Percentiles rank a stretch among this genome's conserved stretches.
These are phyloP conservation scores for Camelus dromedarius DNA, from an alignment of 2,113 vertebrate species.

Conservation along the genomic window DNA sequence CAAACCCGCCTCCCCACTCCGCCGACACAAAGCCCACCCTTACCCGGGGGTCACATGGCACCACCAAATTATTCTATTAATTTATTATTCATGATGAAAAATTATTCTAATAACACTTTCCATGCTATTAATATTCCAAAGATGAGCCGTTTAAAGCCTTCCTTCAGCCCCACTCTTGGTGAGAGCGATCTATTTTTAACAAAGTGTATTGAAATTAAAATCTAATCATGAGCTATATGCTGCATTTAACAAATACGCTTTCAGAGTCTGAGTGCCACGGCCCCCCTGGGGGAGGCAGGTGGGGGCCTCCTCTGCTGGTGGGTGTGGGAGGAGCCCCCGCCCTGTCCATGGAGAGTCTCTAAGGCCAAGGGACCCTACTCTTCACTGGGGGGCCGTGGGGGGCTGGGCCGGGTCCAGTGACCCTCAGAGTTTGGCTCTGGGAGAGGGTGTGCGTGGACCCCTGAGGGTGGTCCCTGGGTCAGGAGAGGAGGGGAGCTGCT, in stretches of 20 bases:
- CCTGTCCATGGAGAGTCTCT: not conserved
- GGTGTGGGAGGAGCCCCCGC: not conserved
- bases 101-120: slow-evolving; percentile 85
- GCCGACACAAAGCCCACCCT: slow-evolving; percentile 74
- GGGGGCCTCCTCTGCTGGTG: not conserved
- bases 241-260: slow-evolving; percentile 62
- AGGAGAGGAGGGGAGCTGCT: not conserved
- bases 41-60: slow-evolving; percentile 47
- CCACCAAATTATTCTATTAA: slow-evolving; percentile 81
- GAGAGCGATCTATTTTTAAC: slow-evolving; percentile 79
- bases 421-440: not conserved
- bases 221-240: slow-evolving; percentile 71
- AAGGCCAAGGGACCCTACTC: not conserved
- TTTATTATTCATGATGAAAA: slow-evolving; percentile 88
- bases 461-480: not conserved
- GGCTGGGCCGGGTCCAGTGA: not conserved
- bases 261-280: not conserved
- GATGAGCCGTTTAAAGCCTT: slow-evolving; percentile 81
- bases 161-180: slow-evolving; percentile 75
- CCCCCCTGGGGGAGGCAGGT: too few species aligned
- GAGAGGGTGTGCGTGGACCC: fast-evolving
- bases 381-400: not conserved
- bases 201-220: slow-evolving; percentile 81
- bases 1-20: slow-evolving; percentile 30
- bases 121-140: slow-evolving; percentile 83